Percentiles rank a stretch among this genome's conserved stretches.
Evolutionary conservation across 2,888 invertebrate genomes (phyloP).

Genomic region (Micoletzkya japonica): DNA sequence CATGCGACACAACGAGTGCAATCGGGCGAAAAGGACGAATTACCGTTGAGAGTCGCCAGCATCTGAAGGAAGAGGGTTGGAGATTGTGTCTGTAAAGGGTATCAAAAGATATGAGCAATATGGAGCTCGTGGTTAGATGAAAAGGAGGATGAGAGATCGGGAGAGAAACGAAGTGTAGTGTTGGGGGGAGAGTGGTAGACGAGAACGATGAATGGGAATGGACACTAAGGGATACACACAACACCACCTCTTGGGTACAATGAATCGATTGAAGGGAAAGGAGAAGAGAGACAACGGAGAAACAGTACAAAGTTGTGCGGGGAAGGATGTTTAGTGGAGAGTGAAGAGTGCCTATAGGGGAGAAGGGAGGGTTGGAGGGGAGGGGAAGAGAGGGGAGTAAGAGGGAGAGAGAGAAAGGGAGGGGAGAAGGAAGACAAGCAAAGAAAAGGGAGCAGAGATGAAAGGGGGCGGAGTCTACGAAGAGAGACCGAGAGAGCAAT

Average conservation of each 20-base stretch:
- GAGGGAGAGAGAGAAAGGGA: constrained; percentile 4
- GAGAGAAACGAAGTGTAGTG: neutral
- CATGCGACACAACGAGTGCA: constrained; percentile 46
- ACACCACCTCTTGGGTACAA: too few species aligned
- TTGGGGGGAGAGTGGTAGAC: too few species aligned
- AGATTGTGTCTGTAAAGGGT: neutral
- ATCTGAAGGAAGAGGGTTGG: neutral
- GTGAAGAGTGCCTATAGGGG: neutral
- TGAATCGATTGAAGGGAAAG: too few species aligned
- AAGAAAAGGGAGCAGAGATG: neutral
- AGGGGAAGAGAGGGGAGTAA: constrained; percentile 2
- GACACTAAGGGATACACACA: too few species aligned
- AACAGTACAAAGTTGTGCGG: too few species aligned
- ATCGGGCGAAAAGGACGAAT: neutral
- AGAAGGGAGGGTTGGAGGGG: neutral
- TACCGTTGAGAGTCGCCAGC: neutral
- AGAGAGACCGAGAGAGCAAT: too few species aligned
- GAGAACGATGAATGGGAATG: too few species aligned
- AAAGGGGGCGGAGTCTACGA: neutral
- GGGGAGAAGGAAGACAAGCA: neutral
- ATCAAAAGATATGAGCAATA: neutral
- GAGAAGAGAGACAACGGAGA: too few species aligned
- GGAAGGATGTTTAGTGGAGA: too few species aligned
- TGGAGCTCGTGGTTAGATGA: neutral
- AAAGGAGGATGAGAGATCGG: neutral